Evolutionary conservation across 2,797 vertebrate species (phyloP).

Genomic region (Sylvilagus floridanus): DNA sequence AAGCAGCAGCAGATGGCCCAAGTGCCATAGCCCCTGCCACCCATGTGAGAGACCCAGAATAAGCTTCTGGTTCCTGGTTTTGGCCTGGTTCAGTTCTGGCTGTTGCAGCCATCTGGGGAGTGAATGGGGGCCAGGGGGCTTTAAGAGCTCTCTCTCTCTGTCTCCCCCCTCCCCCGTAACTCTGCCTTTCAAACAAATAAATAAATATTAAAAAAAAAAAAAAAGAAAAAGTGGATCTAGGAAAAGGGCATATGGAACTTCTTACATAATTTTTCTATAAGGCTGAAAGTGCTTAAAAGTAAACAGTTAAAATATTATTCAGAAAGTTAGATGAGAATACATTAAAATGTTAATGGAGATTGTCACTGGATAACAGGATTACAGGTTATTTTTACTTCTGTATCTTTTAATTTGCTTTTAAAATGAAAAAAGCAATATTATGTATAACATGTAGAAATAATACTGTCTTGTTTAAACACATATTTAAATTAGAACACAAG

Average conservation of each 20-base stretch:
- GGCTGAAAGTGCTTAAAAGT: slow-evolving; percentile 18
- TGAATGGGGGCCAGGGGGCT: no score
- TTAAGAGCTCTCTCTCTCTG: no score
- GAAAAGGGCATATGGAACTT: neutral
- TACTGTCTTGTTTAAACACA: slow-evolving; percentile 26
- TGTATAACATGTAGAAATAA: neutral
- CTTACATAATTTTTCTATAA: neutral
- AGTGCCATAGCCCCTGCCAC: no score
- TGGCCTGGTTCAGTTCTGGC: no score
- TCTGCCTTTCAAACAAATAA: no score
- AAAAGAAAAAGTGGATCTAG: neutral
- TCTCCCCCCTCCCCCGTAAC: no score
- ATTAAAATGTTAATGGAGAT: slow-evolving; percentile 49
- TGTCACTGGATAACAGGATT: neutral
- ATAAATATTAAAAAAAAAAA: slow-evolving; percentile 39
- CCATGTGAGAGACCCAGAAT: no score
- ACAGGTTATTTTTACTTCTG: neutral
- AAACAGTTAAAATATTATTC: slow-evolving; percentile 32
- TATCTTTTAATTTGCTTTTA: slow-evolving; percentile 7
- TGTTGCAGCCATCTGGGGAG: no score
- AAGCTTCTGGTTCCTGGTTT: no score
- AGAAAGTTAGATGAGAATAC: slow-evolving; percentile 8
- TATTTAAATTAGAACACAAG: slow-evolving; percentile 31
- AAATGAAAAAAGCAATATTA: slow-evolving; percentile 27
- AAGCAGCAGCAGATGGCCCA: no score